Evolutionary conservation across 2,113 vertebrate species (phyloP), one percentile per base, ranked within the genome.

Genomic region (Smithornis capensis): DNA sequence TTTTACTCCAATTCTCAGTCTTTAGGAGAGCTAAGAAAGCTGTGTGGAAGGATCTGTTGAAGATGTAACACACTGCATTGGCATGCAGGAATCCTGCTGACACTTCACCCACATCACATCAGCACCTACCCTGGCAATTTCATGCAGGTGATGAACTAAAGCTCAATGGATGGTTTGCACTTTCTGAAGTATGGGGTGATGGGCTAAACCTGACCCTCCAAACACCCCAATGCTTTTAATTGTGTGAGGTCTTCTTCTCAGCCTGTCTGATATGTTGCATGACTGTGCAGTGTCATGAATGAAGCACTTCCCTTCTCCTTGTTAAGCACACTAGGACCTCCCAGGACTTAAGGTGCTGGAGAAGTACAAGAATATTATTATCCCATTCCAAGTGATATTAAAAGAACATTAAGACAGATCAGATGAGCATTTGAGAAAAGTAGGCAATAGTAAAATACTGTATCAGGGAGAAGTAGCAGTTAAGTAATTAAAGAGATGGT

Each of bases 401-500:
- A 86, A 83, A 90, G 92, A 93, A 83, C 68, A 94, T 94, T 93
- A 92, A 95, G 92, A 95, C 0, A 0, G 83, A 93, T 95, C 90
- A 90, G 64, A 77, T 88, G 71, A 92, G 63, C 79, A 78, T 90
- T 95, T 79, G 90, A 67, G 86, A 89, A 83, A 86, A 92, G 71
- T 71, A 92, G 68, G 47, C 78, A 82, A 89, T 95, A 94, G 87
- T 96, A 96, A 96, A 95, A 93, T 68, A 90, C 56, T 85, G 10
- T 67, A 79, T 91, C 27, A 56, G 60, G 89, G 60, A 91, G 80
- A 89, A 93, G 70, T 53, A 84, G 60, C 47, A 71, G 60, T 87
- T 95, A 94, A 92, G 68, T 82, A 89, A 87, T 94, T 92, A 95
- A 67, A 91, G 73, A 87, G 22, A 64, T 21, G 18, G 29, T 81